Conservation (phyloP, 2,113 vertebrate genomes). For the Micromys minutus region DNA sequence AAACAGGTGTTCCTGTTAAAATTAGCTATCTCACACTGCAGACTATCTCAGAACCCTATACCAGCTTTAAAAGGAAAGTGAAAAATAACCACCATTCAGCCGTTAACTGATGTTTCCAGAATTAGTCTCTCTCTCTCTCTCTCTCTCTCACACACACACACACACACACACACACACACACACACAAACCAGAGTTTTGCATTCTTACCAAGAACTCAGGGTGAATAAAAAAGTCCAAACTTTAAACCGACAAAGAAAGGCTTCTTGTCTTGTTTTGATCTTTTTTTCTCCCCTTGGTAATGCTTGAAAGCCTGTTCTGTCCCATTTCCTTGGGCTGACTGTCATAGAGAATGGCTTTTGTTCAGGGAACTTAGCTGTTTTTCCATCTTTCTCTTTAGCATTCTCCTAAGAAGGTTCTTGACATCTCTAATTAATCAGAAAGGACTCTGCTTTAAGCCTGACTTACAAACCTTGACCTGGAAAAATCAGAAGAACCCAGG, state of each 20-base stretch:
- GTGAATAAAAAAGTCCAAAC: not conserved
- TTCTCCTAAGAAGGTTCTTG: not conserved
- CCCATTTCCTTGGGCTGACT: not conserved
- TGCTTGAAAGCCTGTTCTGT: slow-evolving; percentile 49
- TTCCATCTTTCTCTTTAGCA: slow-evolving; percentile 28
- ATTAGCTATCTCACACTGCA: slow-evolving; percentile 62
- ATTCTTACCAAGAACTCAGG: slow-evolving; percentile 25
- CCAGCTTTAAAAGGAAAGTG: slow-evolving; percentile 26
- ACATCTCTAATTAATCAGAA: not conserved
- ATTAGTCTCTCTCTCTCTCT: too few relatives aligned
- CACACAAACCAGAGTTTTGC: not conserved
- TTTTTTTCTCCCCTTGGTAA: not conserved
- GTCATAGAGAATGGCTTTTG: slow-evolving; percentile 47
- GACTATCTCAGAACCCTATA: slow-evolving; percentile 3
- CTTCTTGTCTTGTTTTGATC: not conserved
- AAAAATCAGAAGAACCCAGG: not conserved
- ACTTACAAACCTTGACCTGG: not conserved
- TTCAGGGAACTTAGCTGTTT: slow-evolving; percentile 2
- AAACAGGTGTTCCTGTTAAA: slow-evolving; percentile 76
- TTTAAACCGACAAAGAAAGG: slow-evolving; percentile 22
- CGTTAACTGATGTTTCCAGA: not conserved
- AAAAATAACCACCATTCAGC: slow-evolving; percentile 39
- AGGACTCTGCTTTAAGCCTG: not conserved
- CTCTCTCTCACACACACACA: too few relatives aligned
- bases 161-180: not conserved